Conservation (phyloP, 2,113 vertebrate genomes). For the Stigmatopora nigra region DNA sequence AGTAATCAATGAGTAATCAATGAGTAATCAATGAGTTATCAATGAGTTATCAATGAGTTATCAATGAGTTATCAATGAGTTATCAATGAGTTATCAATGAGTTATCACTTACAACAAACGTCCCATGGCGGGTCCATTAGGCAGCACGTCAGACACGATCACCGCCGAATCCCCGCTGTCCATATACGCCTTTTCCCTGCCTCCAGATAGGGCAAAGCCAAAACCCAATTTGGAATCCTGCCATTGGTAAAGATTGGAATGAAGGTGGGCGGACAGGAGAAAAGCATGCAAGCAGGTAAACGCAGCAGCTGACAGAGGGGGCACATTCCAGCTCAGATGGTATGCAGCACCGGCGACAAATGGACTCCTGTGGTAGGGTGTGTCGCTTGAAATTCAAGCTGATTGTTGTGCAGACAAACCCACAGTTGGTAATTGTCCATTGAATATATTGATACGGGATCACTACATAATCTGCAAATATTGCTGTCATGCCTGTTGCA, state of each 20-base stretch:
- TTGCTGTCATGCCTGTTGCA: background rate
- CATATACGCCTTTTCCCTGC: conserved; percentile 73
- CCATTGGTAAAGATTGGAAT: background rate
- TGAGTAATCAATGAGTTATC: no score
- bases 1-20: no score
- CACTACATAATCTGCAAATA: background rate
- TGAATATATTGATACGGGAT: background rate
- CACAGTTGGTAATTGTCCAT: conserved; percentile 16
- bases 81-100: no score
- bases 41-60: no score
- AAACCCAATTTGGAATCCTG: conserved; percentile 88
- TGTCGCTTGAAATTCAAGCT: conserved; percentile 45
- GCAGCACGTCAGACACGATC: conserved; percentile 83
- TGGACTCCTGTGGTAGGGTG: conserved; percentile 47
- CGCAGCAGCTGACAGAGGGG: conserved; percentile 22
- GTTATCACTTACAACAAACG: conserved; percentile 79
- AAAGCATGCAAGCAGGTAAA: conserved; percentile 10
- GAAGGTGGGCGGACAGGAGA: background rate
- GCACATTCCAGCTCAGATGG: conserved; percentile 47
- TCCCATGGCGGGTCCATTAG: conserved; percentile 81
- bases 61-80: no score
- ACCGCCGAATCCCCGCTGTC: conserved; percentile 68
- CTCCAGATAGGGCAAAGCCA: conserved; percentile 86
- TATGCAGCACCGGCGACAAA: conserved; percentile 28
- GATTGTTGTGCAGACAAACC: conserved; percentile 23